Evolutionary conservation across 2,888 invertebrate genomes (phyloP), one percentile per base, ranked within the genome.

Genomic region (Coelopa pilipes): DNA sequence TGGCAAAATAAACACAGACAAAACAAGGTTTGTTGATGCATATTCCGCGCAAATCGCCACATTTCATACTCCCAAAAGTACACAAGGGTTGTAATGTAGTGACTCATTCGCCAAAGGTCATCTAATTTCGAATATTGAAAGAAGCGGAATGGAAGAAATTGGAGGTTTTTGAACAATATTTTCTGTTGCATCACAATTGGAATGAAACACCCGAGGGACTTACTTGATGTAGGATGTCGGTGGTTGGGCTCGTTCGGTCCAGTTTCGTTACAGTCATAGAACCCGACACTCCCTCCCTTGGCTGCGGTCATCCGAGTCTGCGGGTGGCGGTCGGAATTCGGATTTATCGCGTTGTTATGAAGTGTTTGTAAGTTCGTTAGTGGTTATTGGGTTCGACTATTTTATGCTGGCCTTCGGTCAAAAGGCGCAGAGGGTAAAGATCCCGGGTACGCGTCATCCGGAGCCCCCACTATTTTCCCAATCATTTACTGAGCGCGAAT

Each of bases 401-500:
- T 70, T 59, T 59, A 78, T 78, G 77, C 78, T 78, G 78, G 78
- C 75, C 73, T 65, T n/a, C 57, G 78, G 78, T 77, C 77, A 78
- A 68, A 67, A 59, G 47, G 70, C 19, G 53, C 24, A 71, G 46
- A 34, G 34, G 34, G 34, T 34, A 34, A 34, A 34, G 34, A 34
- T 34, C 34, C 34, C 34, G 34, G 34, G 34, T 34, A 34, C 34
- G 34, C 21, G 17, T 34, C 15, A 49, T 13, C 12, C 62, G 11
- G n/a, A 21, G 47, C 46, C 46, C 19, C 80, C 50, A 17, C 21
- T 59, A 13, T 45, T 13, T 57, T 81, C 78, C 79, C 78, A 82
- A 82, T 82, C 81, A 83, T 83, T 82, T 81, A 82, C 81, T 82
- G 79, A 78, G 74, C 73, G 72, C 63, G 19, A 50, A 72, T 55